These are phyloP conservation scores for Notechis scutatus DNA, from an alignment of 2,113 vertebrate species.

Conservation along the genomic window DNA sequence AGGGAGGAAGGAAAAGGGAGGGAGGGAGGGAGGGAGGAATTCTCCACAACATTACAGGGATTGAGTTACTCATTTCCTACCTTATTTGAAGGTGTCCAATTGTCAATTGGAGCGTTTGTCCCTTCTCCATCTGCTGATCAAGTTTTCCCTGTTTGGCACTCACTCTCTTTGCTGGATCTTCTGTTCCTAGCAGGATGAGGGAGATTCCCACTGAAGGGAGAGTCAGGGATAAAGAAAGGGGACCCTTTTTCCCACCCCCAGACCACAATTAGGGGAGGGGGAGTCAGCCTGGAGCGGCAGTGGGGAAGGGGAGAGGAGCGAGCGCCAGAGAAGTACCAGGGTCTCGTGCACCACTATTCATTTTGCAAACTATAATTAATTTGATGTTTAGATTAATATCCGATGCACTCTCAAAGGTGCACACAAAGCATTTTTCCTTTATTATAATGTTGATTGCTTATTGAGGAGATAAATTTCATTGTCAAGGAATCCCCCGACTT, in stretches of 20 bases:
- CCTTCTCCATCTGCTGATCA: not conserved
- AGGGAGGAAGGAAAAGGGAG: too few relatives aligned
- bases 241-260: constrained; percentile 25
- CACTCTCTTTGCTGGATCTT: not conserved
- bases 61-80: not conserved
- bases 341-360: constrained; percentile 65
- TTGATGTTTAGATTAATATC: constrained; percentile 77
- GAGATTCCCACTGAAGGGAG: constrained; percentile 3
- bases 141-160: not conserved
- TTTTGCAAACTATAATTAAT: constrained; percentile 75
- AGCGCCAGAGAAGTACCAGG: constrained; percentile 60
- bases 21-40: not conserved
- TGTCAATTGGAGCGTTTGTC: not conserved
- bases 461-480: constrained; percentile 75
- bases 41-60: not conserved
- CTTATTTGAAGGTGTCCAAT: accelerated
- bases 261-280: constrained; percentile 44
- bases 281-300: constrained; percentile 15
- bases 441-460: constrained; percentile 76
- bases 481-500: constrained; percentile 71
- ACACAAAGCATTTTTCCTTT: constrained; percentile 74
- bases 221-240: constrained; percentile 22
- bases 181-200: not conserved
- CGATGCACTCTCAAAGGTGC: constrained; percentile 74
- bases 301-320: not conserved